A percentile compares a stretch with the other conserved stretches of the same genome.
Conservation (phyloP, 1,140 invertebrate genomes). For the Drosophila yakuba region DNA sequence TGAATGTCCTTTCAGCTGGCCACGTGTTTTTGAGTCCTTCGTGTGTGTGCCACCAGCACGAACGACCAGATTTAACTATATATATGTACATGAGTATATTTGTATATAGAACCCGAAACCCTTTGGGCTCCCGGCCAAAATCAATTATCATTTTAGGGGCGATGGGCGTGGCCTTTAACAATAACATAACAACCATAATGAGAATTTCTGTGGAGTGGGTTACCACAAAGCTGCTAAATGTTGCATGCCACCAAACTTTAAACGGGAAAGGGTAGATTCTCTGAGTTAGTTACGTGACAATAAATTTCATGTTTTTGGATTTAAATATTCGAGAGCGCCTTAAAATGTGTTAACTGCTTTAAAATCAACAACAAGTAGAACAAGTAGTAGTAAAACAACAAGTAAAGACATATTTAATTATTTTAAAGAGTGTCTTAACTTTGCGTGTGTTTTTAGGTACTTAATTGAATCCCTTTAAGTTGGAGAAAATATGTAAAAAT, state of each 20-base stretch:
- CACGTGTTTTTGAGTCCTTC: slow-evolving; percentile 15
- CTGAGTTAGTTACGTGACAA: slow-evolving; percentile 56
- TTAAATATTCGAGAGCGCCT: slow-evolving; percentile 16
- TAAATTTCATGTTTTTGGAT: slow-evolving; percentile 16
- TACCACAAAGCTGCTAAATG: slow-evolving; percentile 57
- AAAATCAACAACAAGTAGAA: neutral
- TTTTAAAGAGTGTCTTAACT: too few relatives aligned
- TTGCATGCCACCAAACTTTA: slow-evolving; percentile 50
- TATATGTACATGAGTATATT: neutral
- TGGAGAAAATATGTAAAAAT: too few relatives aligned
- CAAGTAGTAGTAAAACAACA: too few relatives aligned
- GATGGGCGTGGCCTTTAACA: slow-evolving; percentile 45
- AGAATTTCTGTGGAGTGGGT: slow-evolving; percentile 22
- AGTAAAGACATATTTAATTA: too few relatives aligned
- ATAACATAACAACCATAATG: slow-evolving; percentile 43
- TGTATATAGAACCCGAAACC: neutral
- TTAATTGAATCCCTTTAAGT: too few relatives aligned
- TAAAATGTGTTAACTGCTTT: slow-evolving; percentile 9
- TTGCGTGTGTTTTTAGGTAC: too few relatives aligned
- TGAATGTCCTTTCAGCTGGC: slow-evolving; percentile 55
- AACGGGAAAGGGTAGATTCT: slow-evolving; percentile 10
- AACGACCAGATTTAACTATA: slow-evolving; percentile 16
- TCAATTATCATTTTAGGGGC: slow-evolving; percentile 66
- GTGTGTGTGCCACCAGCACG: slow-evolving; percentile 22
- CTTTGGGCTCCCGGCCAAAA: slow-evolving; percentile 31